A percentile compares a stretch with the other conserved stretches of the same genome.
Evolutionary conservation across 2,888 invertebrate species (phyloP).

Genomic region (Heteropelma amictum): DNA sequence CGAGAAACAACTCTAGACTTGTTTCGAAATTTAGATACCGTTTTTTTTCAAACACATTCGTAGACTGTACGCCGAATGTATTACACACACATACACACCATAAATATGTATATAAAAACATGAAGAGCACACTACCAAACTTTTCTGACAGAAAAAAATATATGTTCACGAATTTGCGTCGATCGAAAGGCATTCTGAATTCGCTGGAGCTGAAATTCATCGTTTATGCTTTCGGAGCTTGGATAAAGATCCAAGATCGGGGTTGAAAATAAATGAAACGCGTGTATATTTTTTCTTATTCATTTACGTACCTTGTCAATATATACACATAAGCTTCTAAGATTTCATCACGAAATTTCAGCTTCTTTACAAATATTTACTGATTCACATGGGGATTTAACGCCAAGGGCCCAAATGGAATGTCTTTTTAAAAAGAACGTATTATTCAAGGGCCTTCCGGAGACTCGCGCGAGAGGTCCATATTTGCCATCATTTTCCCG

Average conservation of each 20-base stretch:
- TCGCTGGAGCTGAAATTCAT: conserved; percentile 13
- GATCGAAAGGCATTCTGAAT: conserved; percentile 31
- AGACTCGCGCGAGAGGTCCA: conserved; percentile 20
- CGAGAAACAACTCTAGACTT: conserved; percentile 5
- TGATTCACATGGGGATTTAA: neutral
- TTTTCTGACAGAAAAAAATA: neutral
- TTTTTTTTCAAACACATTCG: conserved; percentile 42
- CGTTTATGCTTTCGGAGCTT: conserved; percentile 17
- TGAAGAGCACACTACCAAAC: neutral
- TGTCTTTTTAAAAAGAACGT: neutral
- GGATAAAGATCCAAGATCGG: neutral
- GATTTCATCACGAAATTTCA: conserved; percentile 4
- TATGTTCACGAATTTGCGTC: conserved; percentile 35
- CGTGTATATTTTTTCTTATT: neutral
- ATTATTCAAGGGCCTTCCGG: conserved; percentile 49
- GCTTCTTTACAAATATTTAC: too few relatives aligned
- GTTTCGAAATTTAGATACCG: conserved; percentile 56
- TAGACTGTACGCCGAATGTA: too few relatives aligned
- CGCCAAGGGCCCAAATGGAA: neutral
- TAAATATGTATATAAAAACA: conserved; percentile 1
- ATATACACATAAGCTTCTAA: neutral
- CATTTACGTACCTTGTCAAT: neutral
- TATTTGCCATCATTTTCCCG: conserved; percentile 29
- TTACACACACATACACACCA: neutral
- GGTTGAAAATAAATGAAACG: neutral